A percentile compares a stretch with the other conserved stretches of the same genome.
Evolutionary conservation across 2,797 vertebrate genomes (phyloP).

Genomic region (Thunnus albacares): DNA sequence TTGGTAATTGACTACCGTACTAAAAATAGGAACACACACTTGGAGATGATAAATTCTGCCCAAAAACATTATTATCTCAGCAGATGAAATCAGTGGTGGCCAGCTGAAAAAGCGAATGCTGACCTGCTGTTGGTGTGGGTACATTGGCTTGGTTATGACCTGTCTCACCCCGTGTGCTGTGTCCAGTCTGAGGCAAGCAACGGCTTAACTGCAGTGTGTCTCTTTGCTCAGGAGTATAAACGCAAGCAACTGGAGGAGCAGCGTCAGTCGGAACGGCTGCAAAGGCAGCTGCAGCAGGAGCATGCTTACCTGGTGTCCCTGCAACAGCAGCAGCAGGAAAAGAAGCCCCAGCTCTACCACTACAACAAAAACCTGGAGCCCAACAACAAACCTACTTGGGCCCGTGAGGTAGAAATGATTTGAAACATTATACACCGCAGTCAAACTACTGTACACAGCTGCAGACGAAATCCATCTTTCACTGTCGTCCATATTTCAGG

Average conservation of each 20-base stretch:
- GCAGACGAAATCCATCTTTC: neutral
- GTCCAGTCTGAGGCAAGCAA: neutral
- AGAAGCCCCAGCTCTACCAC: conserved; percentile 93
- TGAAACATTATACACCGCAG: neutral
- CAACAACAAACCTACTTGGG: conserved; percentile 94
- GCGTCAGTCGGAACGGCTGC: conserved; percentile 93
- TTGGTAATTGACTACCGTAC: conserved; percentile 31
- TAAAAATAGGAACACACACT: conserved; percentile 27
- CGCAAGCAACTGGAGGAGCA: conserved; percentile 96
- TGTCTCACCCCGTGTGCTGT: neutral
- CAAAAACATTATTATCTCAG: conserved; percentile 5
- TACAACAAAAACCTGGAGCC: conserved; percentile 91
- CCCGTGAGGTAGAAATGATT: conserved; percentile 80
- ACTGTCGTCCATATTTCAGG: conserved; percentile 76
- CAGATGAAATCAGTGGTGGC: conserved; percentile 8
- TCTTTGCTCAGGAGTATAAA: conserved; percentile 90
- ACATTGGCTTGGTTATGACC: neutral
- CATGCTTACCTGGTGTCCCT: conserved; percentile 95
- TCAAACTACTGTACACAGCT: neutral
- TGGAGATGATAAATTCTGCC: conserved; percentile 3
- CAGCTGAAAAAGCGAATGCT: conserved; percentile 7
- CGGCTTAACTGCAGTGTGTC: conserved; percentile 45
- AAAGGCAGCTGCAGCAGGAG: conserved; percentile 95
- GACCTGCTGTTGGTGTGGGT: neutral
- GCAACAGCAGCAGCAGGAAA: conserved; percentile 89